These are phyloP conservation scores for Dendrolimus punctatus DNA, from an alignment of 1,140 invertebrate genomes.

Conservation along the genomic window DNA sequence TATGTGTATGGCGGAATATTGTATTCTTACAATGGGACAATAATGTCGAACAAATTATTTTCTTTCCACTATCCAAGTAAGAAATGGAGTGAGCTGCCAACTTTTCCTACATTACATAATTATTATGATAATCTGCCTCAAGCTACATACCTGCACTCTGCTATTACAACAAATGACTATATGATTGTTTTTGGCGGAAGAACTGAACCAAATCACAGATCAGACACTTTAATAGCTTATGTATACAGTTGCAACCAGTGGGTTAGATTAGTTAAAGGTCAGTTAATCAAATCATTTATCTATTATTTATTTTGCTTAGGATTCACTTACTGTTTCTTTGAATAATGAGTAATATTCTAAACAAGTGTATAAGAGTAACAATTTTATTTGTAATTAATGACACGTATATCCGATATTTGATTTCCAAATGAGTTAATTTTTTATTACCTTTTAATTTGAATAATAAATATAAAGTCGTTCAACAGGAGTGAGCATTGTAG, in stretches of 20 bases:
- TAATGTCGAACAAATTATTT: constrained; percentile 83
- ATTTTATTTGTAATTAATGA: background rate
- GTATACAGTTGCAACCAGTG: constrained; percentile 93
- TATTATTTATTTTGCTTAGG: too few relatives aligned
- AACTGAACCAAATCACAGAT: constrained; percentile 78
- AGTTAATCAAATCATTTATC: constrained; percentile 10
- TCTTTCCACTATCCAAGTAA: constrained; percentile 83
- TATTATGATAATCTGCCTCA: constrained; percentile 75
- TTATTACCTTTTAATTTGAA: too few relatives aligned
- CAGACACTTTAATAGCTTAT: constrained; percentile 87
- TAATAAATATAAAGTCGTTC: too few relatives aligned
- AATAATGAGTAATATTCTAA: too few relatives aligned
- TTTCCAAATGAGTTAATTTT: too few relatives aligned
- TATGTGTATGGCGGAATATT: constrained; percentile 93
- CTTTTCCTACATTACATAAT: constrained; percentile 76
- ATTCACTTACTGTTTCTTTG: too few relatives aligned
- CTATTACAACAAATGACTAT: constrained; percentile 88
- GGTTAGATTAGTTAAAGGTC: constrained; percentile 78
- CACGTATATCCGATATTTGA: background rate
- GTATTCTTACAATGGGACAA: constrained; percentile 80
- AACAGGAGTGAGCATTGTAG: constrained; percentile 80
- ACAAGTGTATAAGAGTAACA: too few relatives aligned
- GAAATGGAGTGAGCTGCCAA: constrained; percentile 84
- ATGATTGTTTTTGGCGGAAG: constrained; percentile 93
- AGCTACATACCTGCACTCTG: constrained; percentile 89